Percentiles rank a stretch among this genome's conserved stretches.
Conservation (phyloP, 2,797 vertebrate species). For the Ceryle rudis region DNA sequence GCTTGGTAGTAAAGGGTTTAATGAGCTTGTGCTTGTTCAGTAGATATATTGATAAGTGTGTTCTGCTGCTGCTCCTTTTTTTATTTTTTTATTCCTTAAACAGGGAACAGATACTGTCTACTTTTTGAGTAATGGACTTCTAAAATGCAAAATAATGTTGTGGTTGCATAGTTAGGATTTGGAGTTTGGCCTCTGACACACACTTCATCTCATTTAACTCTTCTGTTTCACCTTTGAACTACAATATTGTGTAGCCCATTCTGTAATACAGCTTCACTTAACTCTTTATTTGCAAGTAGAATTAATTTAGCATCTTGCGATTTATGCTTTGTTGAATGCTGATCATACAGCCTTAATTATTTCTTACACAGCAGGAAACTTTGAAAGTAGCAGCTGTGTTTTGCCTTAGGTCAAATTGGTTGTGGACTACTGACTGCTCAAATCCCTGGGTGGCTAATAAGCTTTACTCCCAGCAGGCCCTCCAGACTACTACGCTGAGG, state of each 20-base stretch:
- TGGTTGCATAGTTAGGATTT: not conserved
- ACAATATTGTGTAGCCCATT: not conserved
- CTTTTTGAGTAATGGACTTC: not conserved
- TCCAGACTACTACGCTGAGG: not conserved
- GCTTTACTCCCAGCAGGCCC: constrained; percentile 26
- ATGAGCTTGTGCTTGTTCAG: not conserved
- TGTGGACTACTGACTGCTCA: constrained; percentile 29
- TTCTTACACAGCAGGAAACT: constrained; percentile 66
- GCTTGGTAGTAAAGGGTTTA: not conserved
- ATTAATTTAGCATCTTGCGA: constrained; percentile 35
- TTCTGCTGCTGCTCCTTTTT: not conserved
- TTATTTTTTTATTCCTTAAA: not conserved
- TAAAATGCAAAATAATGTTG: not conserved
- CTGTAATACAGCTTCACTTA: not conserved
- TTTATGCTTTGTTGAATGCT: constrained; percentile 33
- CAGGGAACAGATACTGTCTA: not conserved
- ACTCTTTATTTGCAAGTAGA: constrained; percentile 31
- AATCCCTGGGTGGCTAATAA: constrained; percentile 47
- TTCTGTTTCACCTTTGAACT: not conserved
- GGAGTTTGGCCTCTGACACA: not conserved
- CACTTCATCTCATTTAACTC: not conserved
- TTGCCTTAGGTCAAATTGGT: constrained; percentile 57
- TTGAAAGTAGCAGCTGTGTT: constrained; percentile 67
- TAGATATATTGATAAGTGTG: not conserved
- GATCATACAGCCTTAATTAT: constrained; percentile 59